These are phyloP conservation scores for Chionoecetes opilio DNA, from an alignment of 1,140 invertebrate species.

Conservation along the genomic window DNA sequence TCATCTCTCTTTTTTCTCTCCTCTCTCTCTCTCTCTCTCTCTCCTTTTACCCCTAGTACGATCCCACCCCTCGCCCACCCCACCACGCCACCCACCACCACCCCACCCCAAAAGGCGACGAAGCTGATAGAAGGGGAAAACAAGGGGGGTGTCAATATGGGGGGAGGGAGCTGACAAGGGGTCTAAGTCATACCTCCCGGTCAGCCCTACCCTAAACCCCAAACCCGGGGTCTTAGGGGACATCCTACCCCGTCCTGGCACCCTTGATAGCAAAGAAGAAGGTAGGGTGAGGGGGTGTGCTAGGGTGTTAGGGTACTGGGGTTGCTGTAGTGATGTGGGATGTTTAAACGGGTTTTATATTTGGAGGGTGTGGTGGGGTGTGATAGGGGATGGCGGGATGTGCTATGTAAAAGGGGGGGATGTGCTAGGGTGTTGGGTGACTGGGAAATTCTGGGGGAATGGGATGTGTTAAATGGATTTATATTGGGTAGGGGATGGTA, in stretches of 20 bases:
- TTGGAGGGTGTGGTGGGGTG: too few species aligned
- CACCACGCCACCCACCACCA: background rate
- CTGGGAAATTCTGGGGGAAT: background rate
- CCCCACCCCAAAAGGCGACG: background rate
- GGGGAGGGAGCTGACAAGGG: slow-evolving; percentile 63
- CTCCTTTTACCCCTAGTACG: background rate
- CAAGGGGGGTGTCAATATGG: background rate
- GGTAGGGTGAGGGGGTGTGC: slow-evolving; percentile 38
- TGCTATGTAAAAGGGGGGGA: too few species aligned
- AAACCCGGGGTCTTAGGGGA: slow-evolving; percentile 51
- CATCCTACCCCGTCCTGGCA: slow-evolving; percentile 70
- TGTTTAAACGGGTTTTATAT: too few species aligned
- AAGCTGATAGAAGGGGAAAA: background rate
- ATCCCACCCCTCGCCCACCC: background rate
- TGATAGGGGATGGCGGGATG: too few species aligned
- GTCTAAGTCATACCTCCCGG: slow-evolving; percentile 63
- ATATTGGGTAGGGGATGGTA: too few species aligned
- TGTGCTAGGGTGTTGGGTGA: background rate
- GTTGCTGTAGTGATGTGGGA: background rate
- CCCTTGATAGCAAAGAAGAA: slow-evolving; percentile 76
- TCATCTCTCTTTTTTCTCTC: background rate
- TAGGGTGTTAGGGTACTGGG: background rate
- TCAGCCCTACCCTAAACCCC: slow-evolving; percentile 52
- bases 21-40: too few species aligned
- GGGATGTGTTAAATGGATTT: too few species aligned